Conservation (phyloP, 2,113 vertebrate species). For the Coturnix japonica region DNA sequence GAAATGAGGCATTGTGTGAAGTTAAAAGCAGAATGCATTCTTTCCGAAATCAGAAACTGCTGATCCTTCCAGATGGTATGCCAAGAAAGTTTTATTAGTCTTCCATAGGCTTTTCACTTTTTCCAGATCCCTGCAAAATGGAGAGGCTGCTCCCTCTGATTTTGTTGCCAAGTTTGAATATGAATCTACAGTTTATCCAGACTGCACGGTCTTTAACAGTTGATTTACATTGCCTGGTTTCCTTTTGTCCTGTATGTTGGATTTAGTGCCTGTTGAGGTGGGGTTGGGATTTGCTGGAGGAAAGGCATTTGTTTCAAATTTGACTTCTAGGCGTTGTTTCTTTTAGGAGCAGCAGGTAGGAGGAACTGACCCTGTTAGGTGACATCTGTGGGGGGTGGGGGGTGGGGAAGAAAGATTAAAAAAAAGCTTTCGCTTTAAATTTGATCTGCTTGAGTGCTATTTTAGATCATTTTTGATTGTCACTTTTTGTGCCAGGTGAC, state of each 20-base stretch:
- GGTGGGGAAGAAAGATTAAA: no score
- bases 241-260: background rate
- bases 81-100: constrained; percentile 24
- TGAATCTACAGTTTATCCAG: constrained; percentile 32
- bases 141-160: background rate
- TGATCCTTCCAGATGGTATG: background rate
- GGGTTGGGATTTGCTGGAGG: background rate
- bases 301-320: background rate
- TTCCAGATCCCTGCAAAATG: constrained; percentile 8
- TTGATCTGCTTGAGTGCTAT: background rate
- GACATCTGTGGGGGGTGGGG: background rate
- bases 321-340: background rate
- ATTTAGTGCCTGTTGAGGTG: background rate
- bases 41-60: constrained; percentile 24
- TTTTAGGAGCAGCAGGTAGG: background rate
- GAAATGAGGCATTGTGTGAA: constrained; percentile 44
- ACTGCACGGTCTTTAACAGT: constrained; percentile 23
- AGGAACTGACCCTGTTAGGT: background rate
- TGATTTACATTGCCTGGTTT: constrained; percentile 10
- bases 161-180: constrained; percentile 62
- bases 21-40: constrained; percentile 37
- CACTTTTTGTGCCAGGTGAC: constrained; percentile 39
- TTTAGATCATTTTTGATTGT: constrained; percentile 5
- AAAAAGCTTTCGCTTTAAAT: background rate
- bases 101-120: constrained; percentile 32